Percentiles rank a stretch among this genome's conserved stretches.
Conservation (phyloP, 2,888 invertebrate species). For the Erannis defoliaria region DNA sequence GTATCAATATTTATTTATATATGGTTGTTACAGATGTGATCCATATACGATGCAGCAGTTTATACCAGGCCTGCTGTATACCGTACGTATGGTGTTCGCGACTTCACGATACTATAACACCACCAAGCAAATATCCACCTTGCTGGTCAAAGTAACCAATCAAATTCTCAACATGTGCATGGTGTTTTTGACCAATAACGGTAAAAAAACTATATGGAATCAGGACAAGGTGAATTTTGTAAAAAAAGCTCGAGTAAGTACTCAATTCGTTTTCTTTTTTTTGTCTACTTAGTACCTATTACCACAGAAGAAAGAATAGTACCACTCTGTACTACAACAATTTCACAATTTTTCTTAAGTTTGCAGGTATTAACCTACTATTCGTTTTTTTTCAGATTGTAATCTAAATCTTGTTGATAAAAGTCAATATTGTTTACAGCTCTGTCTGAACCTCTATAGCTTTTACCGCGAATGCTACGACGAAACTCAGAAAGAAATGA, state of each 20-base stretch:
- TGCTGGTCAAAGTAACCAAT: slow-evolving; percentile 95
- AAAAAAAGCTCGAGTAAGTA: slow-evolving; percentile 89
- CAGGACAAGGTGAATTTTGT: slow-evolving; percentile 90
- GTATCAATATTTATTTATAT: no score
- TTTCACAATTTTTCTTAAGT: no score
- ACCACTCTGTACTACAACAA: no score
- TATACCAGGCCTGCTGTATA: slow-evolving; percentile 92
- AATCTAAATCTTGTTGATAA: neutral
- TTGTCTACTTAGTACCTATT: no score
- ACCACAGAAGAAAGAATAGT: no score
- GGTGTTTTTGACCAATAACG: slow-evolving; percentile 90
- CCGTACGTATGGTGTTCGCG: slow-evolving; percentile 93
- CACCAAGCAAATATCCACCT: slow-evolving; percentile 91
- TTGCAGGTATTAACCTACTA: neutral
- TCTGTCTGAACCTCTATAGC: slow-evolving; percentile 71
- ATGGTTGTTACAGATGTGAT: slow-evolving; percentile 82
- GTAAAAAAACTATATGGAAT: slow-evolving; percentile 91
- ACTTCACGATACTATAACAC: slow-evolving; percentile 94
- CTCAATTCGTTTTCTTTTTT: neutral
- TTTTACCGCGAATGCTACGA: slow-evolving; percentile 81
- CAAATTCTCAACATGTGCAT: slow-evolving; percentile 95
- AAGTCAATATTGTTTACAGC: slow-evolving; percentile 49
- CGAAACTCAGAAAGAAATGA: slow-evolving; percentile 90
- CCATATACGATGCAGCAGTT: slow-evolving; percentile 90
- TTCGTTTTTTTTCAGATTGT: neutral